Conservation (phyloP, 2,797 vertebrate genomes). For the Hippoglossus hippoglossus region DNA sequence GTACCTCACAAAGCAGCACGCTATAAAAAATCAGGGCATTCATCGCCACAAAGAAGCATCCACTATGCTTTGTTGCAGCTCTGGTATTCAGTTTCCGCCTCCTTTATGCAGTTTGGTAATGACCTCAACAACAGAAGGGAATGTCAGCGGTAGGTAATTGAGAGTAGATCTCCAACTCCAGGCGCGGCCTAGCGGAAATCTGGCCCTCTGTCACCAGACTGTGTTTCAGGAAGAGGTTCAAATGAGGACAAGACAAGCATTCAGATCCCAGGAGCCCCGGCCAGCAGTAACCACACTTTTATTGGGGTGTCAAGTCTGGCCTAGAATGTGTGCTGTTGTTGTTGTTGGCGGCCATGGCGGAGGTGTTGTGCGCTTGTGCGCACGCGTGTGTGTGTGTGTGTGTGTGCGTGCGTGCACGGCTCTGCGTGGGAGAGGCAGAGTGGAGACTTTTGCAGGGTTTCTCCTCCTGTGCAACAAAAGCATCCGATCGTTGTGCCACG, state of each 20-base stretch:
- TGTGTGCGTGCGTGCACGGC: constrained; percentile 28
- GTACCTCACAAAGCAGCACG: constrained; percentile 46
- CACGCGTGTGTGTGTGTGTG: neutral
- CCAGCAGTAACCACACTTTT: constrained; percentile 81
- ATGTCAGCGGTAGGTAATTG: constrained; percentile 75
- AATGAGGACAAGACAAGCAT: constrained; percentile 80
- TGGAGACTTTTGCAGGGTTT: constrained; percentile 58
- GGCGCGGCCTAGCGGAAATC: constrained; percentile 71
- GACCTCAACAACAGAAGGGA: constrained; percentile 70
- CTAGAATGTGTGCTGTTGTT: constrained; percentile 66
- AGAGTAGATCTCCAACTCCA: constrained; percentile 61
- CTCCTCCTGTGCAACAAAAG: constrained; percentile 61
- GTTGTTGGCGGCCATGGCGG: constrained; percentile 43
- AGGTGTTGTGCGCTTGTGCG: constrained; percentile 30
- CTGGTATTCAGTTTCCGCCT: constrained; percentile 70
- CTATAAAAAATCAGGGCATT: constrained; percentile 62
- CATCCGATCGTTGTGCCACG: constrained; percentile 51
- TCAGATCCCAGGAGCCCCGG: constrained; percentile 77
- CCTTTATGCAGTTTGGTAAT: constrained; percentile 70
- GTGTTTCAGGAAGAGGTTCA: constrained; percentile 81
- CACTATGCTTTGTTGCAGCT: constrained; percentile 64
- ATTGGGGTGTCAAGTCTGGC: constrained; percentile 79
- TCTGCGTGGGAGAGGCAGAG: constrained; percentile 51
- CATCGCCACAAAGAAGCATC: constrained; percentile 57
- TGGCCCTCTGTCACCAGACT: constrained; percentile 71